Percentiles rank a stretch among this genome's conserved stretches.
Conservation (phyloP, 2,888 invertebrate genomes). For the Drosophila recens region DNA sequence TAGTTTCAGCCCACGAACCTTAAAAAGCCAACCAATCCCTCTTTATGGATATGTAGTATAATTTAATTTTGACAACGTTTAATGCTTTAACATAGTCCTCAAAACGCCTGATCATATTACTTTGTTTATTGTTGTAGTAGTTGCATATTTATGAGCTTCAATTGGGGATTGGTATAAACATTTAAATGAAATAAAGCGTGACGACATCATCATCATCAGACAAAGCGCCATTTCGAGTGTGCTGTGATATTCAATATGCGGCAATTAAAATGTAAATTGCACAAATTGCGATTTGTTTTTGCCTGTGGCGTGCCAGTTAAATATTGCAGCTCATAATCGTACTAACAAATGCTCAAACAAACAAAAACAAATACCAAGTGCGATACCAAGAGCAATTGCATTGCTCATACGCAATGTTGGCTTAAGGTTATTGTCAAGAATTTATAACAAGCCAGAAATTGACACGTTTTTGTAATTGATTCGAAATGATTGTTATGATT, state of each 20-base stretch:
- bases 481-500: constrained; percentile 43
- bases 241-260: constrained; percentile 58
- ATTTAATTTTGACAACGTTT: constrained; percentile 4
- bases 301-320: constrained; percentile 55
- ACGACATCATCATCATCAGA: constrained; percentile 63
- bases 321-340: constrained; percentile 53
- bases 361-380: constrained; percentile 1
- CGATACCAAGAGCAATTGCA: constrained; percentile 20
- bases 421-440: constrained; percentile 69
- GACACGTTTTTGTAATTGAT: constrained; percentile 68
- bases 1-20: not conserved
- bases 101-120: constrained; percentile 18
- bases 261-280: constrained; percentile 79
- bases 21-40: not conserved
- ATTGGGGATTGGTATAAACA: constrained; percentile 26
- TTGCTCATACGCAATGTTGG: constrained; percentile 68
- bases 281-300: constrained; percentile 62
- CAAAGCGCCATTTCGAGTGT: constrained; percentile 54
- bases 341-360: not conserved
- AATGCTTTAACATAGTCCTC: constrained; percentile 14
- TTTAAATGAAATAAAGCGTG: constrained; percentile 35
- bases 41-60: not conserved
- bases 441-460: constrained; percentile 44
- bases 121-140: constrained; percentile 24
- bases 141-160: constrained; percentile 25